A percentile compares a stretch with the other conserved stretches of the same genome.
Conservation (phyloP, 2,888 invertebrate species). For the Ceraclea dissimilis region DNA sequence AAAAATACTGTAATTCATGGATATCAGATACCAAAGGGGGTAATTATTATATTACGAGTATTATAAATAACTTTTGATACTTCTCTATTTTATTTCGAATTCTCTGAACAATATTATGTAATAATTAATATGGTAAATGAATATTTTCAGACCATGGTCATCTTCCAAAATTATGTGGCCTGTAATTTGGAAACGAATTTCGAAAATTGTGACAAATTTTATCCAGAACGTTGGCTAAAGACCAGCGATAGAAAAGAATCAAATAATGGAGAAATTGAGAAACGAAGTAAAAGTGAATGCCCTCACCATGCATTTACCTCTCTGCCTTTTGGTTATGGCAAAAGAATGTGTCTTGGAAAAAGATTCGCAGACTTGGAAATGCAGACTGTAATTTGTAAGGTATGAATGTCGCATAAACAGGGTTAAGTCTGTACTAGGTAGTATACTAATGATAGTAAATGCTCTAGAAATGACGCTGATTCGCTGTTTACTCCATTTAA, state of each 20-base stretch:
- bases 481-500: too few relatives aligned
- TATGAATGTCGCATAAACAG: too few relatives aligned
- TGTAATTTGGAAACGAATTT: slow-evolving; percentile 63
- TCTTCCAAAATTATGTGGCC: slow-evolving; percentile 72
- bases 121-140: too few relatives aligned
- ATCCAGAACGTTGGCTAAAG: slow-evolving; percentile 67
- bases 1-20: slow-evolving; percentile 64
- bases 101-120: too few relatives aligned
- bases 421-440: too few relatives aligned
- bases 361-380: slow-evolving; percentile 73
- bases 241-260: slow-evolving; percentile 6
- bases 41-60: slow-evolving; percentile 38
- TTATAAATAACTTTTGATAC: too few relatives aligned
- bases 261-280: not conserved
- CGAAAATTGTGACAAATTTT: slow-evolving; percentile 49
- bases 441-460: too few relatives aligned
- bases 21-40: slow-evolving; percentile 69
- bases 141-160: slow-evolving; percentile 65
- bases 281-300: not conserved
- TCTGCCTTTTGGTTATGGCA: slow-evolving; percentile 67
- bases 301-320: slow-evolving; percentile 58
- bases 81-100: too few relatives aligned
- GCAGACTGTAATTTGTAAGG: slow-evolving; percentile 57
- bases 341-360: slow-evolving; percentile 65
- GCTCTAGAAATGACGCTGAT: too few relatives aligned